These are phyloP conservation scores for Eueremaeus valkanovi DNA, from an alignment of 2,888 invertebrate genomes.

Conservation along the genomic window DNA sequence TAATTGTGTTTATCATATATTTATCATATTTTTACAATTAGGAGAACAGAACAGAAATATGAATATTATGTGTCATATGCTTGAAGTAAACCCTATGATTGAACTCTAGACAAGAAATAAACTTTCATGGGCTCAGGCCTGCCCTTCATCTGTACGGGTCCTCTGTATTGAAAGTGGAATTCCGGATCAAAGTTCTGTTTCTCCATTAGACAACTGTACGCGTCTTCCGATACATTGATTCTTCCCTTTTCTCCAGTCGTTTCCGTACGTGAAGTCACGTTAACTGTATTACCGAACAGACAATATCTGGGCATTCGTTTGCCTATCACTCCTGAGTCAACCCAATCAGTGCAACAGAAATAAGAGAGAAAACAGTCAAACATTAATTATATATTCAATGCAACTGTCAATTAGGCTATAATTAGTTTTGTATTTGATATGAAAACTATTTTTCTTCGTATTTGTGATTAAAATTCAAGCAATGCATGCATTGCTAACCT, in stretches of 20 bases:
- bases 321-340: neutral
- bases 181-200: constrained; percentile 77
- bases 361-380: too few relatives aligned
- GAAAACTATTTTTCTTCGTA: too few relatives aligned
- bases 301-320: constrained; percentile 91
- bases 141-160: constrained; percentile 87
- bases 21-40: constrained; percentile 7
- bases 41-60: neutral
- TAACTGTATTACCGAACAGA: constrained; percentile 89
- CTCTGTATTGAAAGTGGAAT: constrained; percentile 77
- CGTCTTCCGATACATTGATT: constrained; percentile 87
- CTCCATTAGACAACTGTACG: constrained; percentile 76
- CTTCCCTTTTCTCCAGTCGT: constrained; percentile 82
- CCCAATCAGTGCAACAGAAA: too few relatives aligned
- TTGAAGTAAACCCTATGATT: neutral
- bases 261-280: constrained; percentile 86
- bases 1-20: neutral
- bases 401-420: too few relatives aligned
- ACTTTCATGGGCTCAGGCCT: constrained; percentile 90
- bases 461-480: too few relatives aligned
- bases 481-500: constrained; percentile 88
- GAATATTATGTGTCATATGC: neutral
- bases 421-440: too few relatives aligned
- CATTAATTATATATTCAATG: too few relatives aligned
- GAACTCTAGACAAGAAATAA: constrained; percentile 65